Percentiles rank a stretch among this genome's conserved stretches.
Evolutionary conservation across 2,888 invertebrate genomes (phyloP).

Genomic region (Luperina testacea): DNA sequence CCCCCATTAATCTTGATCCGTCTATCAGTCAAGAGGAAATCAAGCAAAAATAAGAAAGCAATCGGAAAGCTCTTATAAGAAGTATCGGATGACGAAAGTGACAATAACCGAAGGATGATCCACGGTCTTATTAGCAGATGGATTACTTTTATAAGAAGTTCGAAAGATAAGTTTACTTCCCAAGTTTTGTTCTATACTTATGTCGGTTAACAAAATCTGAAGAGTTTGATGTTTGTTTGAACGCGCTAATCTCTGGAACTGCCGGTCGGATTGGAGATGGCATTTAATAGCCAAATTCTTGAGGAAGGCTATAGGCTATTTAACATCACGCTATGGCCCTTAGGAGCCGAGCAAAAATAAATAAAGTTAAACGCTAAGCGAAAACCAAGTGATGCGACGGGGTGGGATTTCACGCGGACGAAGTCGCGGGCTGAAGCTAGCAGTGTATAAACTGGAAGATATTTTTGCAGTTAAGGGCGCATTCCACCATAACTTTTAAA

Average conservation of each 20-base stretch:
- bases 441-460: neutral
- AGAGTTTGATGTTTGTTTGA: neutral
- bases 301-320: neutral
- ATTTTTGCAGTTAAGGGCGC: neutral
- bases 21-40: slow-evolving; percentile 76
- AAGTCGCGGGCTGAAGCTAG: neutral
- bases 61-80: slow-evolving; percentile 49
- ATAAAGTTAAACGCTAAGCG: neutral
- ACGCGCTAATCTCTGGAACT: neutral
- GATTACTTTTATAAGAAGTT: slow-evolving; percentile 42
- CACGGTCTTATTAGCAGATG: slow-evolving; percentile 45
- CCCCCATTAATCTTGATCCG: slow-evolving; percentile 82
- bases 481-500: no score
- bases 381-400: neutral
- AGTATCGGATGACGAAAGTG: slow-evolving; percentile 56
- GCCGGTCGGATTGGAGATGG: neutral
- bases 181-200: slow-evolving; percentile 12
- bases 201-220: neutral
- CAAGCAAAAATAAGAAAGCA: slow-evolving; percentile 71
- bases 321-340: no score
- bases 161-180: neutral
- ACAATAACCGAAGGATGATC: slow-evolving; percentile 53
- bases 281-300: neutral
- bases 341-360: neutral
- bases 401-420: neutral